phyloP scores from a whole-genome alignment of 2,888 invertebrate genomes.

The Lepidochrysops patricia region DNA sequence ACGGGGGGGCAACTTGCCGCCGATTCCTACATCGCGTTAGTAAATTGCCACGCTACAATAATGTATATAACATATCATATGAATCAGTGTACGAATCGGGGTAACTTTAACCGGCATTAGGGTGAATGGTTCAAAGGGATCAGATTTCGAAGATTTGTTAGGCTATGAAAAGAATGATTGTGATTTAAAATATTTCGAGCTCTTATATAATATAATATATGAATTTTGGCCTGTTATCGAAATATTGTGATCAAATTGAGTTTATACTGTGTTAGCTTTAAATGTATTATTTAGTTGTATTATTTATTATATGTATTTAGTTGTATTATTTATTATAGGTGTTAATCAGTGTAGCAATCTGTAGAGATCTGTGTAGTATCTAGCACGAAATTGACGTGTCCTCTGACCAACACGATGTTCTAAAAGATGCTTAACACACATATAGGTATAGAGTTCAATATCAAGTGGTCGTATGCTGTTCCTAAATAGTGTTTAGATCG shows the following conservation, averaged over 20 bases:
- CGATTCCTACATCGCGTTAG: background rate
- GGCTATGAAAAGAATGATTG: conserved; percentile 10
- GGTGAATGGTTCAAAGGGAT: conserved; percentile 9
- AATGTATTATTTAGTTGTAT: background rate
- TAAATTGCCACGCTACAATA: background rate
- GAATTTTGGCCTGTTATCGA: conserved; percentile 10
- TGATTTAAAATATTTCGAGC: conserved; percentile 13
- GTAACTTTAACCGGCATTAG: background rate
- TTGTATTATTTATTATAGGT: background rate
- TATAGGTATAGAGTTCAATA: conserved; percentile 11
- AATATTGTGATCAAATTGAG: background rate
- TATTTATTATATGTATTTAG: background rate
- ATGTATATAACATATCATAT: conserved; percentile 12
- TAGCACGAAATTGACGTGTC: conserved; percentile 20
- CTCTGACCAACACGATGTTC: conserved; percentile 18
- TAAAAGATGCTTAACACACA: conserved; percentile 13
- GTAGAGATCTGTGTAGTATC: conserved; percentile 34
- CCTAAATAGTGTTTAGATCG: conserved; percentile 15
- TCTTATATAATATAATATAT: conserved; percentile 2
- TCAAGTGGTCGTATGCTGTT: conserved; percentile 12
- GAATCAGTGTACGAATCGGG: background rate
- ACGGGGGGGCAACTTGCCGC: background rate
- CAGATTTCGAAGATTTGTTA: conserved; percentile 1
- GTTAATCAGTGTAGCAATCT: conserved; percentile 21
- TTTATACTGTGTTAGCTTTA: conserved; percentile 1